Evolutionary conservation across 2,797 vertebrate genomes (phyloP).

Genomic region (Danio kyathit): DNA sequence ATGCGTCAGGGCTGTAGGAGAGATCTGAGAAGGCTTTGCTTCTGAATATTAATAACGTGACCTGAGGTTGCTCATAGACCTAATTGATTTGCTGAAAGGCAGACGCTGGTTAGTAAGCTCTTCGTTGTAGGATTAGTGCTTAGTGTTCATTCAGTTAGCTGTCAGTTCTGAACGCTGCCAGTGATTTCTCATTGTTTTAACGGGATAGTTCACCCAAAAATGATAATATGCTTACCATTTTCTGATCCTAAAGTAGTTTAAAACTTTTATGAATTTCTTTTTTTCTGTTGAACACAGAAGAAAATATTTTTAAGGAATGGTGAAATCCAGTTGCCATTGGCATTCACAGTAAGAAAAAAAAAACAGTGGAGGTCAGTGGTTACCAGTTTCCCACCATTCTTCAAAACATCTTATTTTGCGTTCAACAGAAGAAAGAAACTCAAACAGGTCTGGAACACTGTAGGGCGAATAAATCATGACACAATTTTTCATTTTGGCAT

Average conservation of each 20-base stretch:
- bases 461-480: no score
- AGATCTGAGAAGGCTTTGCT: conserved; percentile 13
- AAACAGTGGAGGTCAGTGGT: no score
- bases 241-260: not conserved
- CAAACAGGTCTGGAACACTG: no score
- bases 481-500: no score
- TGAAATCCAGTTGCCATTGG: no score
- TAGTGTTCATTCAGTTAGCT: conserved; percentile 6
- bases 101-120: not conserved
- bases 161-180: not conserved
- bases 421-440: no score
- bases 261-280: not conserved
- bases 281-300: no score
- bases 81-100: conserved; percentile 13
- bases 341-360: no score
- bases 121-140: conserved; percentile 7
- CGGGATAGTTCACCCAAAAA: no score
- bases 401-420: no score
- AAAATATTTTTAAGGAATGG: no score
- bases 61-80: conserved; percentile 2
- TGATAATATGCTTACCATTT: not conserved
- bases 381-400: no score
- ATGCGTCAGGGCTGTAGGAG: not conserved
- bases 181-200: conserved; percentile 6
- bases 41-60: not conserved